Evolutionary conservation across 2,888 invertebrate genomes (phyloP), one percentile per base, ranked within the genome.

Genomic region (Galerucella pusilla): DNA sequence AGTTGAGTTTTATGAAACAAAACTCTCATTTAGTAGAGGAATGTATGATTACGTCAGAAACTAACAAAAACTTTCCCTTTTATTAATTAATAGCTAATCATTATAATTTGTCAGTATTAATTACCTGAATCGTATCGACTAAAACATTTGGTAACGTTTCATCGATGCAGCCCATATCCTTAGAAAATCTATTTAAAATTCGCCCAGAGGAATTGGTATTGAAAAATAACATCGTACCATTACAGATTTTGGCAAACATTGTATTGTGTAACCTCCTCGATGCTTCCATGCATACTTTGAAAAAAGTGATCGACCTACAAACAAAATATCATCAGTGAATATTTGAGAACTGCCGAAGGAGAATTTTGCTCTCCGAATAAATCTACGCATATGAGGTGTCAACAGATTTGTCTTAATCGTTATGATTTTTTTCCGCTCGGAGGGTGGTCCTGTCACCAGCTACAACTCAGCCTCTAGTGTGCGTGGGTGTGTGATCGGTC

Each of bases 101-200:
- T 42, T 5, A 42, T 20, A 20, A 35, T 42, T 42, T 42, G 7
- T 42, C 7, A 65, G 45, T 42, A 9, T 20, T 11, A 46, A 16
- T 77, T 80, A 87, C 88, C 82, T 87, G 86, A 68, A 87, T 86
- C 16, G 88, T 88, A 85, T 90, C 90, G 71, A 91, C 89, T 65
- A 90, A 79, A 2, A 89, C 88, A 35, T 83, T 83, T 0, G 90
- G 90, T 52, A 91, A 80, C 14, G 88, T 76, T 80, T 90, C 90
- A 81, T 91, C 91, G 16, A 90, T 88, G 0, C 89, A 86, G 0
- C 90, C 93, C 84, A 93, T 90, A 84, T 94, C 94, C 84, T 93
- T 93, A 3, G 93, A 91, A 85, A 94, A 93, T 66, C 94, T 87
- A 86, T 93, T 94, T 59, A 94, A 86, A 76, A 94, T 90, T 52